These are phyloP conservation scores for Myzus persicae DNA, from an alignment of 1,140 invertebrate genomes.

Conservation along the genomic window DNA sequence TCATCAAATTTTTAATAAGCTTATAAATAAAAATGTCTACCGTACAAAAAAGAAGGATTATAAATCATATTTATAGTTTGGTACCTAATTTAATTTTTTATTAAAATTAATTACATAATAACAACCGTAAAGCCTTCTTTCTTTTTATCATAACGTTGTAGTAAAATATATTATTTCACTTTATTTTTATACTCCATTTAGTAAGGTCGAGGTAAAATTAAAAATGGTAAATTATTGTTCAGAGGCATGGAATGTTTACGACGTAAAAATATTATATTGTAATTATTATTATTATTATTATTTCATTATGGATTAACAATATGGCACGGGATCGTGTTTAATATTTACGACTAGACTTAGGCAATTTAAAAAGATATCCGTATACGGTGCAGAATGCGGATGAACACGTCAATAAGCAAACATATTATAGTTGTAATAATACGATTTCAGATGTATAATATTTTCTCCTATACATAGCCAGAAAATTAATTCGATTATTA, in stretches of 20 bases:
- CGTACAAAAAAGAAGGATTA: not conserved
- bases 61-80: not conserved
- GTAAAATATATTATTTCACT: not conserved
- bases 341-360: not conserved
- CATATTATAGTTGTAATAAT: not conserved
- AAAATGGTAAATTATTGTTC: slow-evolving; percentile 23
- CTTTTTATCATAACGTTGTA: not conserved
- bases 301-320: not conserved
- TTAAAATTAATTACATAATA: slow-evolving; percentile 24
- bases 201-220: not conserved
- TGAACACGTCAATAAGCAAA: not conserved
- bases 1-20: not conserved
- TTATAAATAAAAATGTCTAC: not conserved
- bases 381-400: not conserved
- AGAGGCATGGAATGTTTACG: slow-evolving; percentile 4
- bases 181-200: not conserved
- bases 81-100: not conserved
- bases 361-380: not conserved
- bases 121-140: not conserved
- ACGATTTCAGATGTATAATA: not conserved
- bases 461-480: not conserved
- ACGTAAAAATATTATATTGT: not conserved
- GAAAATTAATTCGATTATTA: slow-evolving; percentile 34
- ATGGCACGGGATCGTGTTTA: not conserved
- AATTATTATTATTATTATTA: slow-evolving; percentile 21